Evolutionary conservation across 2,888 invertebrate genomes (phyloP).

Genomic region (Cantharis nigra): DNA sequence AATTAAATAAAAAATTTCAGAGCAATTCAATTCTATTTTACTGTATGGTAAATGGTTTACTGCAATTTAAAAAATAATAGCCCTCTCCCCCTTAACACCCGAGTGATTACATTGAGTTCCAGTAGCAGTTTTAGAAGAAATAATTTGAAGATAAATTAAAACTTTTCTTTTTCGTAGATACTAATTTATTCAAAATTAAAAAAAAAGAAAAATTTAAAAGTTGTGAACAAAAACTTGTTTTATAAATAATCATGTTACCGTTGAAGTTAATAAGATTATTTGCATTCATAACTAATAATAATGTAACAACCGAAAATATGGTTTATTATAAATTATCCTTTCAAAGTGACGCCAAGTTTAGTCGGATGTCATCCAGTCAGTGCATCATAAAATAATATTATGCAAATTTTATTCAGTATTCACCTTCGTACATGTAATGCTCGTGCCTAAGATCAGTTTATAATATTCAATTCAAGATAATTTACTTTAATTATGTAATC

Average conservation of each 20-base stretch:
- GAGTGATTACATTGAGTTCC: too few species aligned
- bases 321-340: slow-evolving; percentile 1
- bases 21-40: too few species aligned
- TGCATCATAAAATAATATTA: slow-evolving; percentile 10
- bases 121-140: too few species aligned
- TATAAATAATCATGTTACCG: background rate
- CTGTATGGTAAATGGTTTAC: too few species aligned
- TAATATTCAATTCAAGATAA: slow-evolving; percentile 1
- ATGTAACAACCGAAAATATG: slow-evolving; percentile 1
- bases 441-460: slow-evolving; percentile 11
- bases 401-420: slow-evolving; percentile 10
- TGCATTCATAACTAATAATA: background rate
- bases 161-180: background rate
- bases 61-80: too few species aligned
- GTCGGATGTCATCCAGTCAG: slow-evolving; percentile 14
- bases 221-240: background rate
- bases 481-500: slow-evolving; percentile 1
- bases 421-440: slow-evolving; percentile 14
- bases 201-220: background rate
- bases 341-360: slow-evolving; percentile 1
- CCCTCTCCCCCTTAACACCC: too few species aligned
- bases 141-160: background rate
- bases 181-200: background rate
- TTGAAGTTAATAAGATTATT: background rate
- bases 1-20: too few species aligned